Evolutionary conservation across 2,113 vertebrate genomes (phyloP).

Genomic region (Pogonocichla stellata): DNA sequence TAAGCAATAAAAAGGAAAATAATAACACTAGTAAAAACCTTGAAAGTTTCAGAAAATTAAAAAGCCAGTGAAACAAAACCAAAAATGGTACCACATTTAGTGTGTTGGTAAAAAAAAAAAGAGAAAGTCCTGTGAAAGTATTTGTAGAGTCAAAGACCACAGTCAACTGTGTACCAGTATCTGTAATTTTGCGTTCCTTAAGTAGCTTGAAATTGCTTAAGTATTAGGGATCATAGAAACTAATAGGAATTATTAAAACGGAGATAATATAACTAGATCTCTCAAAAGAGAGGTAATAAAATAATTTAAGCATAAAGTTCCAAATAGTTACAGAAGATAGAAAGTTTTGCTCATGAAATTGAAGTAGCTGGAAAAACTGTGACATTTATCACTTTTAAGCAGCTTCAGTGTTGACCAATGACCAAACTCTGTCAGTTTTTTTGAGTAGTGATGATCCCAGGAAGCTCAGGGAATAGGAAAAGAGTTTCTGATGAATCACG

Average conservation of each 20-base stretch:
- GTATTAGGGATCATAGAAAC: not conserved
- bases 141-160: not conserved
- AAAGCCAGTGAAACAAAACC: not conserved
- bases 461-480: constrained; percentile 39
- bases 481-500: constrained; percentile 8
- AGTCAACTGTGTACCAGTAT: not conserved
- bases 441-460: constrained; percentile 53
- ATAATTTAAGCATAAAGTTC: not conserved
- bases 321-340: not conserved
- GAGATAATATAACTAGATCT: not conserved
- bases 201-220: not conserved
- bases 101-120: not conserved
- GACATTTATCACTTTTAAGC: constrained; percentile 37
- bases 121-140: not conserved
- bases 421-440: constrained; percentile 24
- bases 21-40: not conserved
- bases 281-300: not conserved
- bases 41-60: not conserved
- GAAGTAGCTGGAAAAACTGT: not conserved
- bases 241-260: not conserved
- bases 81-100: not conserved
- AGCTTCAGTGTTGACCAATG: not conserved
- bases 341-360: not conserved
- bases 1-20: not conserved
- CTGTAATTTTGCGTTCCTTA: not conserved